A percentile compares a stretch with the other conserved stretches of the same genome.
phyloP scores from a whole-genome alignment of 2,888 invertebrate genomes.

The Odontothrips loti region DNA sequence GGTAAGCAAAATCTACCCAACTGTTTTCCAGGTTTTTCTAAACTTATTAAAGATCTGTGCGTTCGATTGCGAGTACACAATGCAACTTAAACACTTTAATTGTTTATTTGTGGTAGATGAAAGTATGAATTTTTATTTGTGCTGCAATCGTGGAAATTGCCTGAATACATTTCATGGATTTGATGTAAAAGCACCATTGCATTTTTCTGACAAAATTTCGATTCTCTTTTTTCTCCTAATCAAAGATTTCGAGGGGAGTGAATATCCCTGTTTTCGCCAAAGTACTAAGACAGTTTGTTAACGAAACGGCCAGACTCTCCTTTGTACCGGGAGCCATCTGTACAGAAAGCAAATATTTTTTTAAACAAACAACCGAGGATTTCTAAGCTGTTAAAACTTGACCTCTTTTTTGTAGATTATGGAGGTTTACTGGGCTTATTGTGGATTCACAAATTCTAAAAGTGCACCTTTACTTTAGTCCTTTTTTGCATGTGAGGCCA shows the following conservation, averaged over 20 bases:
- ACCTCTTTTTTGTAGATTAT: slow-evolving; percentile 8
- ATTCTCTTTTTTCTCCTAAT: background rate
- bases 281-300: background rate
- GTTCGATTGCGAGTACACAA: background rate
- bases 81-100: too few species aligned
- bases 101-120: too few species aligned
- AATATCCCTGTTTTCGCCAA: background rate
- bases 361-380: background rate
- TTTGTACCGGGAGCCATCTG: background rate
- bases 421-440: slow-evolving; percentile 19
- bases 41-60: background rate
- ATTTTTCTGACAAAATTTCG: background rate
- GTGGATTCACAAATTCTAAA: slow-evolving; percentile 25
- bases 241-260: background rate
- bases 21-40: too few species aligned
- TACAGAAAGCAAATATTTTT: slow-evolving; percentile 5
- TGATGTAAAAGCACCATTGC: background rate
- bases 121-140: background rate
- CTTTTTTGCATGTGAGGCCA: slow-evolving; percentile 3
- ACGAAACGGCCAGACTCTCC: background rate
- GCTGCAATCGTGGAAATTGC: background rate
- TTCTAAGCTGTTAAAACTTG: slow-evolving; percentile 19
- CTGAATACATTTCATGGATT: background rate
- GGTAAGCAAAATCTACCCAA: background rate
- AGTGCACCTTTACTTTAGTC: slow-evolving; percentile 20